Evolutionary conservation across 2,888 invertebrate genomes (phyloP).

Genomic region (Oeneis ivallda): DNA sequence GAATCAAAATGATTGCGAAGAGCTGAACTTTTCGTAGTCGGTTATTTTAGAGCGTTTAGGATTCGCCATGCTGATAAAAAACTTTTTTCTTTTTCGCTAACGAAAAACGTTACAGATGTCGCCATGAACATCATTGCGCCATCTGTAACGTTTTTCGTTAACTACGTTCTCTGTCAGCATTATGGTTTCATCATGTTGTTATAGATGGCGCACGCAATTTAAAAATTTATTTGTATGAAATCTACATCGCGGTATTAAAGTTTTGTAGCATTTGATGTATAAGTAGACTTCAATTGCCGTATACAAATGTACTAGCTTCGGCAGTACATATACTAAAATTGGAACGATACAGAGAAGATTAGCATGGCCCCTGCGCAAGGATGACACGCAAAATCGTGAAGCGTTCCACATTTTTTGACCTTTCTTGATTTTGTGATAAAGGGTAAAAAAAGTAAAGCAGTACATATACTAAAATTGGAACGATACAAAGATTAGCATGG

Average conservation of each 20-base stretch:
- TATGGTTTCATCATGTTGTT: not conserved
- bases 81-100: too few relatives aligned
- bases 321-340: slow-evolving; percentile 70
- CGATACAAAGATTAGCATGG: slow-evolving; percentile 70
- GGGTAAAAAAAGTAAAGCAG: too few relatives aligned
- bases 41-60: too few relatives aligned
- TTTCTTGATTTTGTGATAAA: too few relatives aligned
- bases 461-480: slow-evolving; percentile 70
- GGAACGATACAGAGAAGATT: slow-evolving; percentile 69
- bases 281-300: fast-evolving
- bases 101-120: too few relatives aligned
- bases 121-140: too few relatives aligned
- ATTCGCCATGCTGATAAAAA: too few relatives aligned
- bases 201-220: not conserved
- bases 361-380: slow-evolving; percentile 72
- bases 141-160: not conserved
- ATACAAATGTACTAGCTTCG: slow-evolving; percentile 57
- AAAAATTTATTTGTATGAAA: not conserved
- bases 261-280: not conserved
- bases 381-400: slow-evolving; percentile 71
- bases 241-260: slow-evolving; percentile 15
- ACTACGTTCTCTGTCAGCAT: not conserved
- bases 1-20: not conserved
- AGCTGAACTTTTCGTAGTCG: too few relatives aligned
- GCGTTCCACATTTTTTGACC: slow-evolving; percentile 64